Conservation (phyloP, 92 coral and sea anemone species). For the Phymanthus crucifer region DNA sequence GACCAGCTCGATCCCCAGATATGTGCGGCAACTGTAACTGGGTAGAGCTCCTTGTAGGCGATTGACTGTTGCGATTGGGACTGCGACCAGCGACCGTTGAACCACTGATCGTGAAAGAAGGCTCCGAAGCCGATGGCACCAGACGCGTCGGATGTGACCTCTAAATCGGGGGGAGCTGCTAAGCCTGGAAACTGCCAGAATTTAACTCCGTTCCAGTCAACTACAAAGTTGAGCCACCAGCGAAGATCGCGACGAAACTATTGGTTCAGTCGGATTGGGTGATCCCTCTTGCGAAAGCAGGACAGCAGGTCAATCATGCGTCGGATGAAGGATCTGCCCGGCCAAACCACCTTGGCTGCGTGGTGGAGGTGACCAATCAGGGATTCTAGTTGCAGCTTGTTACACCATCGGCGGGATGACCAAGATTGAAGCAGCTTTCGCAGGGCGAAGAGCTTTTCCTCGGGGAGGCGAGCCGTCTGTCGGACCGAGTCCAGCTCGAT, state of each 20-base stretch:
- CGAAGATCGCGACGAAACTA: constrained; percentile 31
- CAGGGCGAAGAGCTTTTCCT: neutral
- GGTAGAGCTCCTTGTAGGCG: constrained; percentile 37
- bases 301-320: constrained; percentile 26
- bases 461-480: constrained; percentile 13
- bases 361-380: too few relatives aligned
- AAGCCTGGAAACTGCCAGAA: constrained; percentile 35
- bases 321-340: constrained; percentile 25
- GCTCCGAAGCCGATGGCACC: constrained; percentile 37
- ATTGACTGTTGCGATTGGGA: constrained; percentile 12
- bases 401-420: too few relatives aligned
- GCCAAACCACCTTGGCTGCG: constrained; percentile 30
- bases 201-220: constrained; percentile 46
- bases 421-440: too few relatives aligned
- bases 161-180: constrained; percentile 21
- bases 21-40: constrained; percentile 36
- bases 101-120: constrained; percentile 25
- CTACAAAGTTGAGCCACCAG: constrained; percentile 39
- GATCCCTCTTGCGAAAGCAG: constrained; percentile 17
- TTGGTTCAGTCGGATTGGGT: constrained; percentile 22
- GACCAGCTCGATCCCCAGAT: constrained; percentile 47
- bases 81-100: constrained; percentile 24
- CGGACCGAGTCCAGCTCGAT: constrained; percentile 27
- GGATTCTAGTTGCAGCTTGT: constrained; percentile 17
- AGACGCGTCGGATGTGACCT: constrained; percentile 26